These are phyloP conservation scores for Lydus trimaculatus DNA, from an alignment of 2,888 invertebrate species.

Conservation along the genomic window DNA sequence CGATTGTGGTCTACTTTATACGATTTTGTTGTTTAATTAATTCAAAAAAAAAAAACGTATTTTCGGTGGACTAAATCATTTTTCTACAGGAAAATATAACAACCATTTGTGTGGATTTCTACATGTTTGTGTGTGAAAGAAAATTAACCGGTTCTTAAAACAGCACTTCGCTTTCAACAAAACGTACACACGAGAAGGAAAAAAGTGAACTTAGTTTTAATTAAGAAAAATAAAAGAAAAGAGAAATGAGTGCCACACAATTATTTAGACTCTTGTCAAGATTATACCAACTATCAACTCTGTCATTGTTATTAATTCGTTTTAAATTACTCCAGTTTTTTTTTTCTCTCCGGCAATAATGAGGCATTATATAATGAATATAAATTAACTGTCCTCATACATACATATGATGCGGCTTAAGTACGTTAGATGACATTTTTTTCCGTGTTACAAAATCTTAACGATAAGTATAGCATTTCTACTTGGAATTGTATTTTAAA, in stretches of 20 bases:
- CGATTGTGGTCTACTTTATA: no score
- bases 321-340: conserved; percentile 18
- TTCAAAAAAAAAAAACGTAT: no score
- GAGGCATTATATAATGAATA: not conserved
- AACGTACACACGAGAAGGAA: not conserved
- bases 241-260: not conserved
- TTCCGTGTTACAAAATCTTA: not conserved
- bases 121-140: not conserved
- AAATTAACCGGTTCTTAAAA: conserved; percentile 2
- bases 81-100: not conserved
- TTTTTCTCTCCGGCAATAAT: no score
- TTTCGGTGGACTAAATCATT: not conserved
- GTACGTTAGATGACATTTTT: no score
- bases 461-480: not conserved
- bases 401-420: no score
- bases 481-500: no score
- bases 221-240: not conserved
- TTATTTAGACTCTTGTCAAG: not conserved
- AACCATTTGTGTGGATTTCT: not conserved
- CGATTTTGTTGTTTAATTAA: no score
- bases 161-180: not conserved
- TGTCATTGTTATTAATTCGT: conserved; percentile 11
- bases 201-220: not conserved
- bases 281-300: conserved; percentile 5
- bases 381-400: no score